These are phyloP conservation scores for Microtus oregoni DNA, from an alignment of 2,113 vertebrate genomes.

Conservation along the genomic window DNA sequence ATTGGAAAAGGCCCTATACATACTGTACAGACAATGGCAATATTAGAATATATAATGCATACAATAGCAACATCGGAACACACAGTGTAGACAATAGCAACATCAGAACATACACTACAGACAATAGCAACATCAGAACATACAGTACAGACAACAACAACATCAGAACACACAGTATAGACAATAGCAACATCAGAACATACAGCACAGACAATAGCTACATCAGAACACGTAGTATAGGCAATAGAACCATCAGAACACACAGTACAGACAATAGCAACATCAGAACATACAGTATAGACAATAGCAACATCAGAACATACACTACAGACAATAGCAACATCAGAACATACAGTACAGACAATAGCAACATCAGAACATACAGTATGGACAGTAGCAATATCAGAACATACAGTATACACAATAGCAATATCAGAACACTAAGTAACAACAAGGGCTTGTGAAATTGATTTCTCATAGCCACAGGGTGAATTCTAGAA, in stretches of 20 bases:
- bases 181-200: too few species aligned
- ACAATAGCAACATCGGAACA: too few species aligned
- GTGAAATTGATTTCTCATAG: neutral
- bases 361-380: neutral
- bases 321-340: too few species aligned
- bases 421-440: neutral
- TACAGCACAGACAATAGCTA: too few species aligned
- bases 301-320: neutral
- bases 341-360: too few species aligned
- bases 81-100: too few species aligned
- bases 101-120: too few species aligned
- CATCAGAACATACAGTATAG: neutral
- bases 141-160: accelerated
- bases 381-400: too few species aligned
- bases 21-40: neutral
- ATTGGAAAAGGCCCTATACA: neutral
- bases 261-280: too few species aligned
- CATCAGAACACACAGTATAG: neutral
- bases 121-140: too few species aligned
- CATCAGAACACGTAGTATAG: too few species aligned
- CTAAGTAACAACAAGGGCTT: neutral
- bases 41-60: neutral
- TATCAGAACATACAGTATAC: too few species aligned
- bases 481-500: neutral
- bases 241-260: neutral